phyloP scores from a whole-genome alignment of 2,888 invertebrate genomes.

The Drosophila sordidapex region DNA sequence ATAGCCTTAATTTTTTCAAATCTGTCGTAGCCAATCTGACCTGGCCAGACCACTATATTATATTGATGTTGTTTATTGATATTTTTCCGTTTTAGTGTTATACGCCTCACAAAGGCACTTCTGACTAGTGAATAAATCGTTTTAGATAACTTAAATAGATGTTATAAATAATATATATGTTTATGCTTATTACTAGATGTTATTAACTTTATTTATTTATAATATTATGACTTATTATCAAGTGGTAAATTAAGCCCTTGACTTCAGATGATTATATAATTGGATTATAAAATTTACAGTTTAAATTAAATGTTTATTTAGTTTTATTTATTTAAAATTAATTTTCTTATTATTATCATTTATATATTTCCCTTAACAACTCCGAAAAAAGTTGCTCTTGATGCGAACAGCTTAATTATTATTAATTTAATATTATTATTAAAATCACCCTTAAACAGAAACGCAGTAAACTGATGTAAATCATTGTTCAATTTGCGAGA shows the following conservation, averaged over 20 bases:
- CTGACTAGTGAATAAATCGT: too few species aligned
- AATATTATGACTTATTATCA: neutral
- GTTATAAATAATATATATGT: too few species aligned
- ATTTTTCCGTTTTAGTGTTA: neutral
- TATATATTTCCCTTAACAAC: neutral
- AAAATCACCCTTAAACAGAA: neutral
- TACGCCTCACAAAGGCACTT: too few species aligned
- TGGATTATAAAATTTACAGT: neutral
- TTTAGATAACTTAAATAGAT: too few species aligned
- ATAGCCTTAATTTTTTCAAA: neutral
- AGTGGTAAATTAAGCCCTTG: accelerated
- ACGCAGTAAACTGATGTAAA: neutral
- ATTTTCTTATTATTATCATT: neutral
- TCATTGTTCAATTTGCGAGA: neutral
- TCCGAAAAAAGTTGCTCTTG: too few species aligned
- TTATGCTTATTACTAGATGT: too few species aligned
- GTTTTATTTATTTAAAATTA: neutral
- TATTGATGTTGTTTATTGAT: neutral
- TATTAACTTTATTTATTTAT: neutral
- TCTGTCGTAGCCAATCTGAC: accelerated
- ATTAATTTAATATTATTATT: neutral
- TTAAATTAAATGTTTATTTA: neutral
- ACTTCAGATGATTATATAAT: neutral
- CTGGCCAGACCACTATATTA: neutral
- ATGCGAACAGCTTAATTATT: neutral